Conservation (phyloP, 2,797 vertebrate genomes). For the Phoebastria nigripes region DNA sequence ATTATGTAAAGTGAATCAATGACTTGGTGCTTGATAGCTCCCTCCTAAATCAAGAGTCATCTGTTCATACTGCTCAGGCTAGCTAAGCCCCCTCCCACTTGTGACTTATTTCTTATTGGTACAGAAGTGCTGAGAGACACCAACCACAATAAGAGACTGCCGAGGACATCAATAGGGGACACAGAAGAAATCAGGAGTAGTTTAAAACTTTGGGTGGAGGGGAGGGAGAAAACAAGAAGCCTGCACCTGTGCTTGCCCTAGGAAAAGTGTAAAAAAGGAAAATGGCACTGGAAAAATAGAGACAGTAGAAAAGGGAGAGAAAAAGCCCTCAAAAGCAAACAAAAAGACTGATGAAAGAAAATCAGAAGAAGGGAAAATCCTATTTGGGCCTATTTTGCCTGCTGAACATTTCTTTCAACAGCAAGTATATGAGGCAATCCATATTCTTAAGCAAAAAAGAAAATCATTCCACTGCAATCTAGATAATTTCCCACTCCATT, state of each 20-base stretch:
- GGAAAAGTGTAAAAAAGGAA: neutral
- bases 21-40: neutral
- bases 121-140: neutral
- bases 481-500: constrained; percentile 35
- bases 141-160: neutral
- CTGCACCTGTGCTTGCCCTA: neutral
- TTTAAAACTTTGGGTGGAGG: neutral
- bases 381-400: neutral
- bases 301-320: neutral
- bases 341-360: neutral
- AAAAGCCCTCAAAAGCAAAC: neutral
- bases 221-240: neutral
- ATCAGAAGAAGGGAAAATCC: neutral
- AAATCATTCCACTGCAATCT: neutral
- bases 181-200: neutral
- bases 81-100: neutral
- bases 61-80: neutral
- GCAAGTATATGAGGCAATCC: neutral
- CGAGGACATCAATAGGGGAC: neutral
- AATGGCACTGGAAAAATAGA: neutral
- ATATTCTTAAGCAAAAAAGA: constrained; percentile 21
- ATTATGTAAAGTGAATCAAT: neutral
- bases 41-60: neutral
- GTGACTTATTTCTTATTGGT: neutral
- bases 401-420: neutral